Conservation (phyloP, 2,113 vertebrate species). For the Campylorhamphus procurvoides region DNA sequence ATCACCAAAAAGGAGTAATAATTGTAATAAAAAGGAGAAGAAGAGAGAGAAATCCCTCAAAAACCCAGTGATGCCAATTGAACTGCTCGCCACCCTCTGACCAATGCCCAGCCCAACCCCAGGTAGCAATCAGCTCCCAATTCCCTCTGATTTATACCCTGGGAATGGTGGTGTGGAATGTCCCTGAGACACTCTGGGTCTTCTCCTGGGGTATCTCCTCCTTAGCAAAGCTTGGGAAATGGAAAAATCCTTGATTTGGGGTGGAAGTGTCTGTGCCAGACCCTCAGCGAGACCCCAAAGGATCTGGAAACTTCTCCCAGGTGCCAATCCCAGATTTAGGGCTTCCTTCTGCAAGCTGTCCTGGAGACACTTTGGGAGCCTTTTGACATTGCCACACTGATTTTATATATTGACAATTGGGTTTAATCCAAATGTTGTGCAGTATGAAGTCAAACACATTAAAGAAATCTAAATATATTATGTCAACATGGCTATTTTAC, state of each 20-base stretch:
- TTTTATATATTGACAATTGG: constrained; percentile 24
- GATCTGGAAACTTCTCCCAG: neutral
- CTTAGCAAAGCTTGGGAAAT: neutral
- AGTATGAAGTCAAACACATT: constrained; percentile 51
- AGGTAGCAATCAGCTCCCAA: neutral
- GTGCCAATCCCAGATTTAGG: accelerated
- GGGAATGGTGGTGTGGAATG: neutral
- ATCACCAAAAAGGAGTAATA: neutral
- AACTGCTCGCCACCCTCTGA: too few relatives aligned
- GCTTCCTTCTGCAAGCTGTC: neutral
- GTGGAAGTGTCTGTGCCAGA: accelerated
- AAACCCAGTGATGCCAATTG: neutral
- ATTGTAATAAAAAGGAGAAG: neutral
- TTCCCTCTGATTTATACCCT: accelerated
- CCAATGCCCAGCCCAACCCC: neutral
- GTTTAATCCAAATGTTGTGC: constrained; percentile 67
- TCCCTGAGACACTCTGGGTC: neutral
- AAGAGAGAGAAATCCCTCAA: neutral
- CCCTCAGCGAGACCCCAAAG: accelerated
- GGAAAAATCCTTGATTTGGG: neutral
- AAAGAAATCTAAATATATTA: constrained; percentile 51
- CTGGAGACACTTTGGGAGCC: neutral
- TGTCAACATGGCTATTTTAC: constrained; percentile 29
- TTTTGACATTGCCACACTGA: neutral
- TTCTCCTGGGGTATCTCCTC: neutral